Percentiles rank a stretch among this genome's conserved stretches.
Conservation (phyloP, 2,113 vertebrate genomes). For the Hippotragus niger region DNA sequence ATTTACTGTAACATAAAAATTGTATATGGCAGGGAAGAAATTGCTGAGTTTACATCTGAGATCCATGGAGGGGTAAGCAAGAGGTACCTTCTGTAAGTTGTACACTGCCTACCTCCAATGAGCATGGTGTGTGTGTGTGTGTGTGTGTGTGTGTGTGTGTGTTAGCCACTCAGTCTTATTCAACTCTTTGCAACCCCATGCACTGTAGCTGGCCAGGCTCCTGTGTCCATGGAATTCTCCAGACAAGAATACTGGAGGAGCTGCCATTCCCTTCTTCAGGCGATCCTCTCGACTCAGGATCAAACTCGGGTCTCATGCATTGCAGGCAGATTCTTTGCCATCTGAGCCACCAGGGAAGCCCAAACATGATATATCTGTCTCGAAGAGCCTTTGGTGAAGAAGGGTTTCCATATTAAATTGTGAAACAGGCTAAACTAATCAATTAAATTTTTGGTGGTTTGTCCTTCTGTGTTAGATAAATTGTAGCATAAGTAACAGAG, state of each 20-base stretch:
- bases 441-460: not conserved
- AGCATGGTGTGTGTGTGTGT: too few species aligned
- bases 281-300: not conserved
- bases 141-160: too few species aligned
- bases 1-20: not conserved
- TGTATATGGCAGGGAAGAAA: not conserved
- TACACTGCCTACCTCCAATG: fast-evolving
- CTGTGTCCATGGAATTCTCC: not conserved
- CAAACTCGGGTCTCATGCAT: not conserved
- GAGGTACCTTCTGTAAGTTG: not conserved
- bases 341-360: not conserved
- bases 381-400: not conserved
- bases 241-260: not conserved
- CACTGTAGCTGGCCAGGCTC: not conserved
- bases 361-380: not conserved
- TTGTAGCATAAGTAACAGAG: not conserved
- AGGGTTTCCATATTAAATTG: not conserved
- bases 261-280: not conserved
- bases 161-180: not conserved
- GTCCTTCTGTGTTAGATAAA: not conserved
- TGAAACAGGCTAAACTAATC: not conserved
- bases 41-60: not conserved
- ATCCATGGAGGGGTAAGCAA: not conserved
- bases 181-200: not conserved
- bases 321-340: not conserved